A percentile compares a stretch with the other conserved stretches of the same genome.
Conservation (phyloP, 1,140 invertebrate genomes). For the Palaemon carinicauda region DNA sequence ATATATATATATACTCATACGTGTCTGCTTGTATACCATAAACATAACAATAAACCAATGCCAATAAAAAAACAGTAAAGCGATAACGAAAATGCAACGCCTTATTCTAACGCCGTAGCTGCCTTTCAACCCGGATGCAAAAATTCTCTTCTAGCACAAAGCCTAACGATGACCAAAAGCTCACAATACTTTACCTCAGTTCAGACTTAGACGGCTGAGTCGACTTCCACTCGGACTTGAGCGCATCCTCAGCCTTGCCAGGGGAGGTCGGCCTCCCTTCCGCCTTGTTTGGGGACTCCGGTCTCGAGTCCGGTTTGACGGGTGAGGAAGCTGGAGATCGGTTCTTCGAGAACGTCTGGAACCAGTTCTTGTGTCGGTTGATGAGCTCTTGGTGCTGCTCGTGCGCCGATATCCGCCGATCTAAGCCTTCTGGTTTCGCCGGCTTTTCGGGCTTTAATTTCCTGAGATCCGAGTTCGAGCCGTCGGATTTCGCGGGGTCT, state of each 20-base stretch:
- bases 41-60: no score
- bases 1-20: no score
- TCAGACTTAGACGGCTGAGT: neutral
- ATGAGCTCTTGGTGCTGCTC: slow-evolving; percentile 49
- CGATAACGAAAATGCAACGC: no score
- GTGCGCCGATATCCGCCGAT: neutral
- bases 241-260: neutral
- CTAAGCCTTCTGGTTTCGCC: slow-evolving; percentile 15
- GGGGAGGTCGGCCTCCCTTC: neutral
- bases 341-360: slow-evolving; percentile 55
- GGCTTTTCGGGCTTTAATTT: slow-evolving; percentile 23
- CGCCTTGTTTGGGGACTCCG: slow-evolving; percentile 16
- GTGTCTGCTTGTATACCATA: no score
- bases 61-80: no score
- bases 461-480: slow-evolving; percentile 29
- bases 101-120: no score
- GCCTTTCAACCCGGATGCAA: no score
- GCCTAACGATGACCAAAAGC: no score
- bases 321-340: slow-evolving; percentile 25
- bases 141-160: no score
- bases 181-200: neutral
- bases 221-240: no score
- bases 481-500: neutral
- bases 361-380: slow-evolving; percentile 56
- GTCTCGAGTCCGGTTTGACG: neutral